Evolutionary conservation across 2,113 vertebrate species (phyloP), one percentile per base, ranked within the genome.

Genomic region (Cheirogaleus medius): DNA sequence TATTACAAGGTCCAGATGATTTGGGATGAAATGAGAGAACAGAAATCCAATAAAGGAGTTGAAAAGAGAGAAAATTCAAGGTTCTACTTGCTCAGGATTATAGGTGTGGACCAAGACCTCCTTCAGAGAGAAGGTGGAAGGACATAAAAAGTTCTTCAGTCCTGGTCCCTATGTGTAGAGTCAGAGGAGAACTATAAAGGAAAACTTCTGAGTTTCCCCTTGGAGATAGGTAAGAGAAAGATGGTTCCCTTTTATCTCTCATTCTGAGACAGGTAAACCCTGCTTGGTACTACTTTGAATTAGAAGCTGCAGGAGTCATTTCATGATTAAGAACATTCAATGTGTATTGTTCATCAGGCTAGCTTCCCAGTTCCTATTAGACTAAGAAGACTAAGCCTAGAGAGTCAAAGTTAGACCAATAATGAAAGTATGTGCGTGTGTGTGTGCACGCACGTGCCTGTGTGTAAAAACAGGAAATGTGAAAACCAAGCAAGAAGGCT

Each of bases 51-150:
- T 13, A 87, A 73, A 81, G 14, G 37, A 77, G 39, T 56, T 81
- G 39, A 47, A 78, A 42, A 95, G 64, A 86, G 88, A 89, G 80
- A 71, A 85, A 94, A 85, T 44, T 34, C 47, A 63, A 96, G n/a
- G 5, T 74, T 69, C n/a, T 77, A 0, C 76, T 87, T 90, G n/a
- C 56, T 91, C 23, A 66, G 56, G n/a, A 87, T 37, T 84, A 9
- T 68, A 92, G 63, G 27, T 68, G 3, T 63, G 37, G 56, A 88
- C 42, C 37, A 88, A 83, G 34, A 37, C 27, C 23, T 54, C 44
- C 64, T 93, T 90, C 32, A 68, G 64, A 84, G 74, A 94, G 78
- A 91, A 37, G 34, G 15, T 10, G 20, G 58, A 86, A 74, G 25
- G 34, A 52, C 12, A 20, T 66, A 42, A 64, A 42, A 64, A 42